Base-by-base conservation (phyloP, 1,140 invertebrate species). In the Amyelois transitella region DNA sequence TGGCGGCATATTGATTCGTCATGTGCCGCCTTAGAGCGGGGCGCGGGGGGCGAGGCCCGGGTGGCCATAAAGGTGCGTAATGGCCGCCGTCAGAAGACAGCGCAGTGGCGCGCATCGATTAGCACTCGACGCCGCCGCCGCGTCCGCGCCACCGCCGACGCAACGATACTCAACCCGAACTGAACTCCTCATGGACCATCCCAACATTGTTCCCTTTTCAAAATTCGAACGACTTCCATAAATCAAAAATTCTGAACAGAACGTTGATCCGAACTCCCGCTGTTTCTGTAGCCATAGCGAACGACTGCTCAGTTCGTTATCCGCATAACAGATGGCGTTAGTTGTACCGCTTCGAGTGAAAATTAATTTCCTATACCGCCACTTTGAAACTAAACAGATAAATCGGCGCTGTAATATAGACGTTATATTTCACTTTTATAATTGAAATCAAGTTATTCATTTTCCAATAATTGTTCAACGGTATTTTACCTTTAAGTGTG, bases 1-100 rank as follows among this genome's bases (percentile, higher is more conserved):
- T 74, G 80, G 78, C 80, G 80, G 84, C 84, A 87, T 87, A 87
- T 87, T 87, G 84, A 87, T 87, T 87, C 84, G 84, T 87, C 84
- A 87, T 84, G 79, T 83, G 79, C 77, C 80, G 79, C 83, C 81
- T 86, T 85, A 65, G 75, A 75, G 73, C 62, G 53, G 55, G 54
- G 69, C 49, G 76, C 65, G 72, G 67, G 66, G 57, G 62, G 54
- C 53, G 69, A 69, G 64, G 69, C 60, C 54, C 58, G 70, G 66
- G 64, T 72, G 81, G 73, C 80, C 77, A 87, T 85, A 87, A 87
- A 85, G 83, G 83, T 85, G 83, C 83, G 84, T 86, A 87, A 85
- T 85, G 76, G 84, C 81, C 78, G 80, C 64, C 77, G 78, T 70
- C 69, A 78, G 78, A 86, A 86, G 83, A 86, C 83, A 86, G 83